Percentiles rank a stretch among this genome's conserved stretches.
Evolutionary conservation across 2,113 vertebrate genomes (phyloP).

Genomic region (Epinephelus fuscoguttatus): DNA sequence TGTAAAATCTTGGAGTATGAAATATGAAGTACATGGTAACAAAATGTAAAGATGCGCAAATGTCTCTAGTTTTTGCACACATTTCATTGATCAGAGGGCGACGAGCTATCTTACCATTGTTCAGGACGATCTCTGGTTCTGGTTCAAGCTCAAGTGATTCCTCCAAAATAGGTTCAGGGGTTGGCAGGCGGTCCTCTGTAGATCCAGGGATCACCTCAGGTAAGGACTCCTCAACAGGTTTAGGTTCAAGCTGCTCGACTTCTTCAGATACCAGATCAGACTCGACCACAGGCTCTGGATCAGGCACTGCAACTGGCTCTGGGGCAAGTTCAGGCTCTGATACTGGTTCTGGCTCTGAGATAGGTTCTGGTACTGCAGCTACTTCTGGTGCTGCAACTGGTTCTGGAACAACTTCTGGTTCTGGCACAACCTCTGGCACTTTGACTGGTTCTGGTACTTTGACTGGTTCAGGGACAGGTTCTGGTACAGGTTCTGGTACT

Average conservation of each 20-base stretch:
- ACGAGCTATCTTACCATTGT: slow-evolving; percentile 37
- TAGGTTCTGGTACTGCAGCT: background rate
- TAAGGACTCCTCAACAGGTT: background rate
- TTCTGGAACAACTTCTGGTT: slow-evolving; percentile 7
- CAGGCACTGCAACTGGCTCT: background rate
- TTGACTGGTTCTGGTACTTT: background rate
- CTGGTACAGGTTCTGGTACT: background rate
- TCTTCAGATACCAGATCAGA: background rate
- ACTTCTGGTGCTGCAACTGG: background rate
- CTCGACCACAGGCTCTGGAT: slow-evolving; percentile 8
- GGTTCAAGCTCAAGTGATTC: slow-evolving; percentile 36
- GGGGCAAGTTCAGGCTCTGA: background rate
- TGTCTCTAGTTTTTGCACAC: too few relatives aligned
- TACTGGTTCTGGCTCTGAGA: slow-evolving; percentile 3
- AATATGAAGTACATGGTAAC: too few relatives aligned
- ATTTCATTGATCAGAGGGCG: too few relatives aligned
- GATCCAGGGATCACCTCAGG: slow-evolving; percentile 9
- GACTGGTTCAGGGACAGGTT: background rate
- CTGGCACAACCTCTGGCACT: background rate
- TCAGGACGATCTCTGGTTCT: slow-evolving; percentile 21
- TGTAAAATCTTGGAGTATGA: too few relatives aligned
- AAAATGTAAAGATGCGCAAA: too few relatives aligned
- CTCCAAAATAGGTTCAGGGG: slow-evolving; percentile 32
- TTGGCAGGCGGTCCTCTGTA: background rate
- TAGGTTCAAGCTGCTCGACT: background rate